phyloP scores from a whole-genome alignment of 2,888 invertebrate species.

The Drosophila lutescens region DNA sequence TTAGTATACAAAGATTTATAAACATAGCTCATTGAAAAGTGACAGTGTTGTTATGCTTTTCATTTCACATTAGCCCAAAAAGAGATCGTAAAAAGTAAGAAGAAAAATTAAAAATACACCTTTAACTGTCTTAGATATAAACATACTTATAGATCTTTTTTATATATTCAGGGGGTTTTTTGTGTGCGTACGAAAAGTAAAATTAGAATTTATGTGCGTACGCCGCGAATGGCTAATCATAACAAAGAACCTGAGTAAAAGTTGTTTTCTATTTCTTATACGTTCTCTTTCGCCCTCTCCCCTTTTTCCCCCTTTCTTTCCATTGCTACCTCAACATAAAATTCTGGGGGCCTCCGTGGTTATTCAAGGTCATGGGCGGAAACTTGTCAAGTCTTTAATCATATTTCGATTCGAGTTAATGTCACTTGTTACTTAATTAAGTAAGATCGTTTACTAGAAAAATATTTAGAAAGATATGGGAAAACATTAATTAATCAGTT shows the following conservation, averaged over 20 bases:
- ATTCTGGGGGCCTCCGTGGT: slow-evolving; percentile 18
- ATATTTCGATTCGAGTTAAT: slow-evolving; percentile 24
- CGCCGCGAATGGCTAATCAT: slow-evolving; percentile 76
- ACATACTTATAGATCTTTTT: slow-evolving; percentile 44
- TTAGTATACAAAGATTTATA: slow-evolving; percentile 4
- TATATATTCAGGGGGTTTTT: slow-evolving; percentile 6
- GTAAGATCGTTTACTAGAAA: no score
- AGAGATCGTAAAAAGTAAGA: slow-evolving; percentile 44
- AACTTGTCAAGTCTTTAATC: slow-evolving; percentile 31
- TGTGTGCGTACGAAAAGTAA: slow-evolving; percentile 71
- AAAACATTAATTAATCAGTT: no score
- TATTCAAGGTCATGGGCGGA: slow-evolving; percentile 28
- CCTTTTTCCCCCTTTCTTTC: slow-evolving; percentile 18
- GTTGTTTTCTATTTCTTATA: slow-evolving; percentile 42
- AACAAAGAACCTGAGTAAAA: slow-evolving; percentile 65
- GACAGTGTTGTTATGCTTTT: slow-evolving; percentile 62
- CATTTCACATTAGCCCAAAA: slow-evolving; percentile 41
- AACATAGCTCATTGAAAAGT: slow-evolving; percentile 54
- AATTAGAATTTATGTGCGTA: slow-evolving; percentile 79
- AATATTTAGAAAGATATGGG: no score
- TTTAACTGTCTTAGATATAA: slow-evolving; percentile 32
- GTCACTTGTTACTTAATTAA: not conserved
- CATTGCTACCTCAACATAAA: slow-evolving; percentile 39
- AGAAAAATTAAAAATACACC: slow-evolving; percentile 56
- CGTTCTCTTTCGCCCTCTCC: slow-evolving; percentile 11